Evolutionary conservation across 2,797 vertebrate genomes (phyloP).

Genomic region (Chrysocyon brachyurus): DNA sequence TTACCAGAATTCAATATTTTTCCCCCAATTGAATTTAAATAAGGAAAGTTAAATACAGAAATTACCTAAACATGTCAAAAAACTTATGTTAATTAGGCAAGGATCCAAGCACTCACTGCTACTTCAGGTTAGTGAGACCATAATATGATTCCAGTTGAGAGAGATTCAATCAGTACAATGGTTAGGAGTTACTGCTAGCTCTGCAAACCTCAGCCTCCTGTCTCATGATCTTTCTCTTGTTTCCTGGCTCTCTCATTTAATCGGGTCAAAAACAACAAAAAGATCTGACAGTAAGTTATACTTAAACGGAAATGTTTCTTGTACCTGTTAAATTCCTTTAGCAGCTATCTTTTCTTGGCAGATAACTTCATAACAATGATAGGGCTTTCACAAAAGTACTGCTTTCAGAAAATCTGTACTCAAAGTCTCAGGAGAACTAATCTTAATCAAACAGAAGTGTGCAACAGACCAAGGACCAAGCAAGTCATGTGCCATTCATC

Average conservation of each 20-base stretch:
- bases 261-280: not conserved
- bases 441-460: conserved; percentile 31
- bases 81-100: not conserved
- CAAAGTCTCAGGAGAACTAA: not conserved
- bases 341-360: conserved; percentile 48
- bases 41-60: conserved; percentile 25
- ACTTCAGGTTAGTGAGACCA: not conserved
- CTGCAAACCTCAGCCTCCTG: not conserved
- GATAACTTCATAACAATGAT: not conserved
- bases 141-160: not conserved
- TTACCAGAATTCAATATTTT: not conserved
- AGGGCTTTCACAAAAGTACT: not conserved
- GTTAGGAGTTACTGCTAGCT: not conserved
- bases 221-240: not conserved
- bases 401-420: not conserved
- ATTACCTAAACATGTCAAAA: conserved; percentile 27
- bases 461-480: not conserved
- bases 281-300: not conserved
- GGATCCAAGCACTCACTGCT: not conserved
- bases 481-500: conserved; percentile 55
- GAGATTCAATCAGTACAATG: not conserved
- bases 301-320: conserved; percentile 39
- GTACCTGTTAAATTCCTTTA: conserved; percentile 36
- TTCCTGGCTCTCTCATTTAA: conserved; percentile 10
- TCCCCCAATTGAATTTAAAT: not conserved